These are phyloP conservation scores for Gobius niger DNA, from an alignment of 2,113 vertebrate genomes.

Conservation along the genomic window DNA sequence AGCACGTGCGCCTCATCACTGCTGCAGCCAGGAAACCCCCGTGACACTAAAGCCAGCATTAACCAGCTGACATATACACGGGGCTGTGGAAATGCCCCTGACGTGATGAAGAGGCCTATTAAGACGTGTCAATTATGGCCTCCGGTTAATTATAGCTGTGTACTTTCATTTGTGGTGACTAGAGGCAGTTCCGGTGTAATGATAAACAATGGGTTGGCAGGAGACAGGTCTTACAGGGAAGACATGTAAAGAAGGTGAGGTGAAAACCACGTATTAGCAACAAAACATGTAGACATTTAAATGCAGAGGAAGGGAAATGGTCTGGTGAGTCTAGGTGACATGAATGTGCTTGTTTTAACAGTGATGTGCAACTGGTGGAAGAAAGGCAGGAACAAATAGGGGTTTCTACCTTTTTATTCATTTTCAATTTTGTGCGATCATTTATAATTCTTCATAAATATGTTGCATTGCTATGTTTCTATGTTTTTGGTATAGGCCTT, in stretches of 20 bases:
- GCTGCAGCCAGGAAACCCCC: not conserved
- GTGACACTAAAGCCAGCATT: slow-evolving; percentile 7
- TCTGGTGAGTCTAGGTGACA: slow-evolving; percentile 16
- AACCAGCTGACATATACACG: slow-evolving; percentile 28
- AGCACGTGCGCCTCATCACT: not conserved
- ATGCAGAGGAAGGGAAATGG: slow-evolving; percentile 4
- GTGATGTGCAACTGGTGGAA: slow-evolving; percentile 28
- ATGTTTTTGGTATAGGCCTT: too few relatives aligned
- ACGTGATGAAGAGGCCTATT: slow-evolving; percentile 36
- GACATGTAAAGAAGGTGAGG: slow-evolving; percentile 1
- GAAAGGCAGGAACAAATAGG: slow-evolving; percentile 43
- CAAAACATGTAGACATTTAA: not conserved
- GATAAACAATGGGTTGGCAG: slow-evolving; percentile 30
- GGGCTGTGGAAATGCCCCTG: slow-evolving; percentile 14
- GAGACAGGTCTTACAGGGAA: not conserved
- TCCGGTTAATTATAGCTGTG: slow-evolving; percentile 40
- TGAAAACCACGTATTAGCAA: slow-evolving; percentile 1
- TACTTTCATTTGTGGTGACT: slow-evolving; percentile 50
- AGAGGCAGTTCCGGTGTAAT: slow-evolving; percentile 28
- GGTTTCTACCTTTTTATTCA: too few relatives aligned
- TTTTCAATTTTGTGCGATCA: too few relatives aligned
- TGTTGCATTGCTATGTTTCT: too few relatives aligned
- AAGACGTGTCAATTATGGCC: slow-evolving; percentile 36
- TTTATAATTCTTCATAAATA: too few relatives aligned
- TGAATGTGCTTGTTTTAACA: slow-evolving; percentile 27